Percentiles rank a stretch among this genome's conserved stretches.
Evolutionary conservation across 2,113 vertebrate genomes (phyloP).

Genomic region (Regulus satrapa): DNA sequence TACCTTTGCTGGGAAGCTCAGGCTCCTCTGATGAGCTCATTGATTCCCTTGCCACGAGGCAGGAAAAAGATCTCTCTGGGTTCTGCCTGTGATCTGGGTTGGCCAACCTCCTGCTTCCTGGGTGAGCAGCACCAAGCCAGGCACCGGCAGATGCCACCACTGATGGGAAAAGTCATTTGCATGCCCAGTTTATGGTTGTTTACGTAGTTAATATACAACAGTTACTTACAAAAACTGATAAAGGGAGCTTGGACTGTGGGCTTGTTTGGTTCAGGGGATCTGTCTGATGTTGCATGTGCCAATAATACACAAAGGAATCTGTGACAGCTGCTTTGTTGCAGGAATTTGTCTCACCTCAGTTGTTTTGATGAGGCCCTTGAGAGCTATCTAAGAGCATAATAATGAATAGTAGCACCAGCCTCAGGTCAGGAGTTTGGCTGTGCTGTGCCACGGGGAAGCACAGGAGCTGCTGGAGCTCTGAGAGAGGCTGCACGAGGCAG

Average conservation of each 20-base stretch:
- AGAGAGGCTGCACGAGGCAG: fast-evolving
- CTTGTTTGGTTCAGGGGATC: neutral
- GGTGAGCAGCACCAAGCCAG: neutral
- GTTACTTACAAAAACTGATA: neutral
- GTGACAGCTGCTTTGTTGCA: neutral
- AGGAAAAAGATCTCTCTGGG: neutral
- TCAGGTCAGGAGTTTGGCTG: neutral
- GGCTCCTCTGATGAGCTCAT: neutral
- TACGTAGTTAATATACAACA: neutral
- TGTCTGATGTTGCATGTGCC: neutral
- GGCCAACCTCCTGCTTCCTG: neutral
- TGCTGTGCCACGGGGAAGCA: fast-evolving
- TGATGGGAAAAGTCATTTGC: neutral
- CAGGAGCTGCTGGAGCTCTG: neutral
- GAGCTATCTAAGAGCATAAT: neutral
- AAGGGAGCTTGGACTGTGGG: neutral
- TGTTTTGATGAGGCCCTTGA: neutral
- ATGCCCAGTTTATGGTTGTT: neutral
- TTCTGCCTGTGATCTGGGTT: neutral
- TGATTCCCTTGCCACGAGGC: neutral
- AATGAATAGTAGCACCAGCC: neutral
- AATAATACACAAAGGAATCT: neutral
- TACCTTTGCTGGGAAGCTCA: neutral
- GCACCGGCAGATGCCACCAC: neutral
- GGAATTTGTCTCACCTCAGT: neutral